phyloP scores from a whole-genome alignment of 2,113 vertebrate species.

The Thryonomys swinderianus region DNA sequence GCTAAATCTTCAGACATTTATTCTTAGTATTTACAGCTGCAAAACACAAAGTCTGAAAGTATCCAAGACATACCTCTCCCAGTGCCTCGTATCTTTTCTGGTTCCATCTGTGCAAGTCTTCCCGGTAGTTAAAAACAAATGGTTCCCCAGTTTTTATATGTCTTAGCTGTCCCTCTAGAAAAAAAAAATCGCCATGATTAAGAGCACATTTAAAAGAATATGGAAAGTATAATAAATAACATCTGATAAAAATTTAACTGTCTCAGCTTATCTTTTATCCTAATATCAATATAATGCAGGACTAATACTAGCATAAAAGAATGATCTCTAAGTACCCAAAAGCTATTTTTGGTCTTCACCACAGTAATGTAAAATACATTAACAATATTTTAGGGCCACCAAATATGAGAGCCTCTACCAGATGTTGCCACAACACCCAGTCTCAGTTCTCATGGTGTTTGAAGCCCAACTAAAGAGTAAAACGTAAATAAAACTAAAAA shows the following conservation, averaged over 20 bases:
- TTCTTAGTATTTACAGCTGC: background rate
- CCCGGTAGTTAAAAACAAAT: conserved; percentile 97
- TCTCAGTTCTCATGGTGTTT: background rate
- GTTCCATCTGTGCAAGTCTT: conserved; percentile 98
- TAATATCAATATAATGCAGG: background rate
- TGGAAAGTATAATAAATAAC: conserved; percentile 44
- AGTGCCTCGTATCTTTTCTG: conserved; percentile 99
- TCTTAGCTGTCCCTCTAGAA: conserved; percentile 93
- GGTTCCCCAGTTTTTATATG: conserved; percentile 95
- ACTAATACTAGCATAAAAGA: background rate
- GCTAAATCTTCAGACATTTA: conserved; percentile 2
- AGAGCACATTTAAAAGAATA: conserved; percentile 33
- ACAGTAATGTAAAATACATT: conserved; percentile 33
- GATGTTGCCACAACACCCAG: background rate
- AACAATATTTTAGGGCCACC: background rate
- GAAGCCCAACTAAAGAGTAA: background rate
- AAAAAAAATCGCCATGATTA: conserved; percentile 66
- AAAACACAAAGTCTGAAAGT: background rate
- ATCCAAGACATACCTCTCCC: conserved; percentile 92
- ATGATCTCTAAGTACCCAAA: background rate
- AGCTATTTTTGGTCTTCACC: background rate
- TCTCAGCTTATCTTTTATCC: conserved; percentile 18
- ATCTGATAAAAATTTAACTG: conserved; percentile 51
- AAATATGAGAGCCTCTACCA: background rate
- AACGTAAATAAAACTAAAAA: too few species aligned